These are phyloP conservation scores for Holacanthella duospinosa DNA, from an alignment of 2,888 invertebrate species.

Conservation along the genomic window DNA sequence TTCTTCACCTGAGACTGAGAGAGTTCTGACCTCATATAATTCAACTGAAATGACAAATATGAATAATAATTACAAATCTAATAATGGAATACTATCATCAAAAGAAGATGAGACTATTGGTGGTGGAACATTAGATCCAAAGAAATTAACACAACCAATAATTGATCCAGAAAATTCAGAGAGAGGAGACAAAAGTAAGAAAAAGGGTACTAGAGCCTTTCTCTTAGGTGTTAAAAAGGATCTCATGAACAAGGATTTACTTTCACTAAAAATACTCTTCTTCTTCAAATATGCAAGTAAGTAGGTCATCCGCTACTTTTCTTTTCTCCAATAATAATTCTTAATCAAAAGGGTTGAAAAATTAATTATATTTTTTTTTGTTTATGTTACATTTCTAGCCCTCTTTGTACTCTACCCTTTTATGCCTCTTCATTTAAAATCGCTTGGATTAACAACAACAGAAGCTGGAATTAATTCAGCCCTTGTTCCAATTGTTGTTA, in stretches of 20 bases:
- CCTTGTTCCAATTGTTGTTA: conserved; percentile 59
- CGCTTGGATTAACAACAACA: conserved; percentile 64
- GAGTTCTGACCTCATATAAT: too few species aligned
- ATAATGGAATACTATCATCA: not conserved
- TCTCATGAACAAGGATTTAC: conserved; percentile 58
- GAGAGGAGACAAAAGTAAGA: conserved; percentile 9
- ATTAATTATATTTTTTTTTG: not conserved
- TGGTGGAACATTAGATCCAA: not conserved
- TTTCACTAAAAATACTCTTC: conserved; percentile 63
- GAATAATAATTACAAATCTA: not conserved
- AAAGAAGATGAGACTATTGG: not conserved
- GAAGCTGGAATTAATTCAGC: conserved; percentile 72
- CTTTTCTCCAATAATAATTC: too few species aligned
- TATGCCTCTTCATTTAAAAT: conserved; percentile 67
- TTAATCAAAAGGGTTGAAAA: too few species aligned
- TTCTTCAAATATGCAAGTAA: conserved; percentile 69
- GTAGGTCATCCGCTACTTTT: conserved; percentile 40
- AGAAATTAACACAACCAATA: not conserved
- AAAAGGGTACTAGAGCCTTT: conserved; percentile 26
- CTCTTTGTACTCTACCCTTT: conserved; percentile 66
- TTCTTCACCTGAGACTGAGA: too few species aligned
- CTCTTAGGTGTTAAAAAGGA: conserved; percentile 42
- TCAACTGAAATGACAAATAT: too few species aligned
- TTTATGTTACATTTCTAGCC: conserved; percentile 46
- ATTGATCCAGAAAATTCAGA: too few species aligned